Evolutionary conservation across 2,888 invertebrate species (phyloP).

Genomic region (Cryptus armator): DNA sequence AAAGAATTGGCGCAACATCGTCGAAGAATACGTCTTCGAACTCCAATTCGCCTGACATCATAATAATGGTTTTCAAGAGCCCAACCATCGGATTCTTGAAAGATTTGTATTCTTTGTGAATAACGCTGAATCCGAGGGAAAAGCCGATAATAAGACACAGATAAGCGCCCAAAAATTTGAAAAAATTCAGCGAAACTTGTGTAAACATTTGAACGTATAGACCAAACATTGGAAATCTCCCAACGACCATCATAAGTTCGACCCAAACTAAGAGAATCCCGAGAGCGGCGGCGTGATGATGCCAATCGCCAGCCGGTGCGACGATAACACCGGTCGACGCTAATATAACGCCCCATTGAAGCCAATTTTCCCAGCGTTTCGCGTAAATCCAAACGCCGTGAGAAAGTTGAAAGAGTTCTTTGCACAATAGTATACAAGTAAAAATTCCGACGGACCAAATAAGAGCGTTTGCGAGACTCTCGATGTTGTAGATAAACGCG

Average conservation of each 20-base stretch:
- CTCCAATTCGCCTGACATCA: conserved; percentile 96
- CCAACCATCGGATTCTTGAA: conserved; percentile 89
- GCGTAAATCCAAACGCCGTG: conserved; percentile 91
- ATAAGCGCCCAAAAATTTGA: conserved; percentile 93
- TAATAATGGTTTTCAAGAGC: conserved; percentile 92
- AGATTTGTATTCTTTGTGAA: conserved; percentile 92
- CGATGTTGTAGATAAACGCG: conserved; percentile 85
- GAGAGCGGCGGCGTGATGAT: conserved; percentile 92
- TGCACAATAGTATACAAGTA: conserved; percentile 88
- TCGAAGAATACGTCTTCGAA: conserved; percentile 93
- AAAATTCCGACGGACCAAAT: conserved; percentile 86
- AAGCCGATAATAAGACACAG: conserved; percentile 93
- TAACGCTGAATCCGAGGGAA: conserved; percentile 92
- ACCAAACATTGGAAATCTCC: conserved; percentile 94
- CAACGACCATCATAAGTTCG: conserved; percentile 94
- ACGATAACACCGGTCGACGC: conserved; percentile 76
- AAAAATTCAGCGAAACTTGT: conserved; percentile 92
- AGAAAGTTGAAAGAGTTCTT: conserved; percentile 93
- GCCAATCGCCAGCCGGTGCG: conserved; percentile 87
- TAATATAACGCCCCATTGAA: conserved; percentile 92
- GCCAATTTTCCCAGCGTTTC: conserved; percentile 94
- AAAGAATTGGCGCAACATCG: conserved; percentile 86
- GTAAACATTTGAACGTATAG: conserved; percentile 96
- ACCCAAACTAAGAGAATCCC: conserved; percentile 93
- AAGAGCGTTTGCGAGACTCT: conserved; percentile 85